These are phyloP conservation scores for Cotesia glomerata DNA, from an alignment of 1,140 invertebrate species.

Conservation along the genomic window DNA sequence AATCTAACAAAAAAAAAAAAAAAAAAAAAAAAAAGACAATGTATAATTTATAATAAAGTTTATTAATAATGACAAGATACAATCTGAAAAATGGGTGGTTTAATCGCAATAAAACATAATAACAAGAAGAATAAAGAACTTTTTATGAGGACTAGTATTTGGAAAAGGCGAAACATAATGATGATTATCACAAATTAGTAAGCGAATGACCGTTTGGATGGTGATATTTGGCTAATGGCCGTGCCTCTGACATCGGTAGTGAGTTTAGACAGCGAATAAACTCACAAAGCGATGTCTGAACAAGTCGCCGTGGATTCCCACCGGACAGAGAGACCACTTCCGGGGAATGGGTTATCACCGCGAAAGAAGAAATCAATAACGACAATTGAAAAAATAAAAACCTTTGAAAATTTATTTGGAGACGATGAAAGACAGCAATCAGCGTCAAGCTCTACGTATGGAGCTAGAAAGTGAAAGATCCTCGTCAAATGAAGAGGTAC, in stretches of 20 bases:
- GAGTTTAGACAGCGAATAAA: background rate
- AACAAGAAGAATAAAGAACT: no score
- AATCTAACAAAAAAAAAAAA: no score
- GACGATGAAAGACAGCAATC: background rate
- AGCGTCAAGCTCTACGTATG: background rate
- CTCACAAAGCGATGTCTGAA: conserved; percentile 1
- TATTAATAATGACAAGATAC: no score
- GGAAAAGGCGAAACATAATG: no score
- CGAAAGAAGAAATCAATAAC: conserved; percentile 2
- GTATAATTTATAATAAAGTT: no score
- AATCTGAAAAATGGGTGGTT: no score
- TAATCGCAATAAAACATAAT: no score
- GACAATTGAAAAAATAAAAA: background rate
- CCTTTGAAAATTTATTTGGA: background rate
- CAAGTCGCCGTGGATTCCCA: background rate
- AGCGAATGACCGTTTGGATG: background rate
- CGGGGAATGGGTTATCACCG: background rate
- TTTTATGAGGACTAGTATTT: no score
- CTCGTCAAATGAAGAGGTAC: conserved; percentile 3
- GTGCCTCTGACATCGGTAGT: background rate
- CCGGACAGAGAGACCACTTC: background rate
- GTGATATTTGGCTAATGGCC: background rate
- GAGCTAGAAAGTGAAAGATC: conserved; percentile 3
- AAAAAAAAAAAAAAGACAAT: no score
- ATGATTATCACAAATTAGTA: background rate